These are phyloP conservation scores for Lycia hirtaria DNA, from an alignment of 2,888 invertebrate genomes.

Conservation along the genomic window DNA sequence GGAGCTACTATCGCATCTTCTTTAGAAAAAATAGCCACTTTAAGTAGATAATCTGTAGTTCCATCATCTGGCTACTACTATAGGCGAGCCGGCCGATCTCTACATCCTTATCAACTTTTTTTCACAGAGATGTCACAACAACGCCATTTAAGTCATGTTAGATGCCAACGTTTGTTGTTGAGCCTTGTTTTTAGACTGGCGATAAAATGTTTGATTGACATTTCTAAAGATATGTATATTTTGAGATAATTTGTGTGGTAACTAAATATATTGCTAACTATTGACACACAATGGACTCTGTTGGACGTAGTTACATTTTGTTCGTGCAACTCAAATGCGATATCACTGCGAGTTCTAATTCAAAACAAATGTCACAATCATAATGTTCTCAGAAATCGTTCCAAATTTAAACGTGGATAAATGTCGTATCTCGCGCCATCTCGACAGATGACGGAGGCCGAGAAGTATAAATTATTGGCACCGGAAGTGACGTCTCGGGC, in stretches of 20 bases:
- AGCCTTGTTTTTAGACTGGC: slow-evolving; percentile 12
- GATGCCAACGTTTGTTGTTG: slow-evolving; percentile 26
- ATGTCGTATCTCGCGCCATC: slow-evolving; percentile 78
- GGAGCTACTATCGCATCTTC: not conserved
- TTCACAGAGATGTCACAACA: slow-evolving; percentile 22
- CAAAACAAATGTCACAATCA: slow-evolving; percentile 67
- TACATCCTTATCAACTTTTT: slow-evolving; percentile 24
- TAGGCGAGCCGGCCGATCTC: not conserved
- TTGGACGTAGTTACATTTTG: slow-evolving; percentile 6
- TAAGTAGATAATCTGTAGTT: not conserved
- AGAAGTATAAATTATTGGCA: slow-evolving; percentile 82
- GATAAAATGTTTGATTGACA: slow-evolving; percentile 23
- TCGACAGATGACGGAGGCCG: slow-evolving; percentile 77
- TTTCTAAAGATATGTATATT: slow-evolving; percentile 19
- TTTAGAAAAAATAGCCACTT: not conserved
- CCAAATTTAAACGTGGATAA: slow-evolving; percentile 77
- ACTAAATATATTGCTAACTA: slow-evolving; percentile 11
- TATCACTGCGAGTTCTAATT: slow-evolving; percentile 19
- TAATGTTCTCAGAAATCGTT: slow-evolving; percentile 74
- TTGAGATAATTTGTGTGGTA: slow-evolving; percentile 9
- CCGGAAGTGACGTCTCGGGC: slow-evolving; percentile 82
- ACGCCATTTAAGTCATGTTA: slow-evolving; percentile 21
- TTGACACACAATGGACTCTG: slow-evolving; percentile 9
- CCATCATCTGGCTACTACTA: not conserved
- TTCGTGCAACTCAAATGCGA: slow-evolving; percentile 12